phyloP scores from a whole-genome alignment of 2,797 vertebrate genomes.

The Eptatretus atami region DNA sequence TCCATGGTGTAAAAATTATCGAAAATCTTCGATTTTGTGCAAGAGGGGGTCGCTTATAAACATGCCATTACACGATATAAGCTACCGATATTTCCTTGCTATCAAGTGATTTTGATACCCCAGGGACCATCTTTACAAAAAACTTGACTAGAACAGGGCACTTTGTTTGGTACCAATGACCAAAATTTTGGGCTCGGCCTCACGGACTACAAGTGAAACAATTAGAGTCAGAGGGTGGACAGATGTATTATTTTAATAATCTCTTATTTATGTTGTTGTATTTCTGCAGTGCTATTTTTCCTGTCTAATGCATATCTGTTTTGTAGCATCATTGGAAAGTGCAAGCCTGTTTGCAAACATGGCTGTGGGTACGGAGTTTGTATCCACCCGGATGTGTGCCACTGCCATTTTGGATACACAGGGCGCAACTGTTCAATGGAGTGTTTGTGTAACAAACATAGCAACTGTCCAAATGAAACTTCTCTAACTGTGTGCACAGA shows the following conservation, averaged over 20 bases:
- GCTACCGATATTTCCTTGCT: no score
- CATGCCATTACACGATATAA: no score
- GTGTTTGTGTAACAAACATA: conserved; percentile 67
- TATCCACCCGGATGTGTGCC: conserved; percentile 40
- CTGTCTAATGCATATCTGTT: neutral
- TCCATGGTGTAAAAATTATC: no score
- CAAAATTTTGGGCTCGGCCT: no score
- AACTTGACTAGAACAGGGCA: no score
- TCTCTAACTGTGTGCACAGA: conserved; percentile 35
- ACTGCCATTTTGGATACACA: conserved; percentile 55
- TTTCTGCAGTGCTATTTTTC: neutral
- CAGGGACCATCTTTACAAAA: no score
- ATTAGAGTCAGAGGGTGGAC: no score
- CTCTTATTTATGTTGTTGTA: neutral
- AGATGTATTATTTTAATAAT: neutral
- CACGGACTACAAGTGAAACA: no score
- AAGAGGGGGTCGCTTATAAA: no score
- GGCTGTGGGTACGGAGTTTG: conserved; percentile 61
- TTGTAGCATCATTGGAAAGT: conserved; percentile 28
- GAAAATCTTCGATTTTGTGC: no score
- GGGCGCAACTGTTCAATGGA: conserved; percentile 56
- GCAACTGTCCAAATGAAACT: conserved; percentile 37
- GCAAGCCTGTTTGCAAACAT: conserved; percentile 48
- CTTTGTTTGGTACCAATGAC: no score
- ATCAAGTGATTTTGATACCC: no score